Conservation (phyloP, 2,113 vertebrate species). For the Dipodomys merriami region DNA sequence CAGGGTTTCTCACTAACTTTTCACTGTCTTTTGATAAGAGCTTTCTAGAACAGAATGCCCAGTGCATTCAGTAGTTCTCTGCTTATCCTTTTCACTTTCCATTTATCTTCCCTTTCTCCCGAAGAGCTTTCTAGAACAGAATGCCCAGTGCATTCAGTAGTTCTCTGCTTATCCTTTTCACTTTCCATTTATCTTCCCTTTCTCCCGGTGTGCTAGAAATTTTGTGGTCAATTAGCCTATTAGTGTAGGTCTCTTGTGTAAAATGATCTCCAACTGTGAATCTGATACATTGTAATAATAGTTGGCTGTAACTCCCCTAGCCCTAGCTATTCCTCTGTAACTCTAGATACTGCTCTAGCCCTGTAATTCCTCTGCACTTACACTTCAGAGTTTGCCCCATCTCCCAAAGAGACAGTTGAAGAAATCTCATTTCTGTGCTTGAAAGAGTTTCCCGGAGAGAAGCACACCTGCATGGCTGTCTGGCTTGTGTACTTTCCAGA, state of each 20-base stretch:
- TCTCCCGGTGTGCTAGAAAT: not conserved
- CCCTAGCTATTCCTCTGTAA: too few relatives aligned
- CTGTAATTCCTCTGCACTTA: too few relatives aligned
- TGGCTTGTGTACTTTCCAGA: rapidly evolving
- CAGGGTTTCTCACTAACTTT: too few relatives aligned
- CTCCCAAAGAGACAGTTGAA: not conserved
- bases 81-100: too few relatives aligned
- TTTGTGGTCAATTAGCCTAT: not conserved
- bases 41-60: not conserved
- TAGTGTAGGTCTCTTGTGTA: too few relatives aligned
- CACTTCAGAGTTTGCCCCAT: not conserved
- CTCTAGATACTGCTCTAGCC: too few relatives aligned
- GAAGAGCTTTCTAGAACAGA: not conserved
- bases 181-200: not conserved
- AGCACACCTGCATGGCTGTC: rapidly evolving
- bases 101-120: too few relatives aligned
- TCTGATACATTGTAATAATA: not conserved
- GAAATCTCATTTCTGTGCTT: not conserved
- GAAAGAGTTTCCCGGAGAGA: not conserved
- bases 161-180: not conserved
- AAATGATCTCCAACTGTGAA: not conserved
- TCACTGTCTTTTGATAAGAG: not conserved
- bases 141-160: not conserved
- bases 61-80: not conserved
- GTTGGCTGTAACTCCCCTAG: not conserved